These are phyloP conservation scores for Petaurus breviceps DNA, from an alignment of 2,113 vertebrate genomes.

Conservation along the genomic window DNA sequence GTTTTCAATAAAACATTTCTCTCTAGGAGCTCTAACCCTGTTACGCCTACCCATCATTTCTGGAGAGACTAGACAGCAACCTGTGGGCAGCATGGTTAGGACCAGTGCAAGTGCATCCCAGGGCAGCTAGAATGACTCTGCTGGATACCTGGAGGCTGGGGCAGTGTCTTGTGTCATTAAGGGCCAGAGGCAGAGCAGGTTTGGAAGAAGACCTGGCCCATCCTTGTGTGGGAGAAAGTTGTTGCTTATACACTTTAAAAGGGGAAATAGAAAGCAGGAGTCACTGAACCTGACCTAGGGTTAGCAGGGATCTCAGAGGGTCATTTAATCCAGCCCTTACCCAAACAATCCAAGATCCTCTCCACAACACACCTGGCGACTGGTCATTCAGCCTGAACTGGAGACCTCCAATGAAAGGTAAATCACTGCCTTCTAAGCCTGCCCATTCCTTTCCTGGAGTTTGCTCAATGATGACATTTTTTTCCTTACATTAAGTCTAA, in stretches of 20 bases:
- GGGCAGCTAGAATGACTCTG: not conserved
- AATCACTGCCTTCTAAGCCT: not conserved
- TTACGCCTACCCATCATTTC: not conserved
- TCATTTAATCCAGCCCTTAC: not conserved
- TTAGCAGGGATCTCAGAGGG: not conserved
- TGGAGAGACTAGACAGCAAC: not conserved
- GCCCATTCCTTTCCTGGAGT: not conserved
- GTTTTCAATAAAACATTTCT: not conserved
- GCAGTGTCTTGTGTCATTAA: not conserved
- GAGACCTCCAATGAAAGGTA: not conserved
- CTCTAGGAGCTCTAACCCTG: not conserved
- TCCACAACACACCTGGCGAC: not conserved
- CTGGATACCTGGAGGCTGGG: not conserved
- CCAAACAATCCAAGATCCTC: not conserved
- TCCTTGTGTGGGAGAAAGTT: not conserved
- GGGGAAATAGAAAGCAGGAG: not conserved
- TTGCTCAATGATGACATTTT: not conserved
- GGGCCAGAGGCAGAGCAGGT: not conserved
- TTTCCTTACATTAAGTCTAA: not conserved
- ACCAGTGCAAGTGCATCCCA: not conserved
- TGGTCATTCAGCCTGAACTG: not conserved
- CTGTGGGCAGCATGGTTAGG: not conserved
- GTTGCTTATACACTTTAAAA: not conserved
- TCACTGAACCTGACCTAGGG: not conserved
- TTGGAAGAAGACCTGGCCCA: not conserved